Conservation (phyloP, 2,797 vertebrate species). For the Kryptopterus vitreolus region DNA sequence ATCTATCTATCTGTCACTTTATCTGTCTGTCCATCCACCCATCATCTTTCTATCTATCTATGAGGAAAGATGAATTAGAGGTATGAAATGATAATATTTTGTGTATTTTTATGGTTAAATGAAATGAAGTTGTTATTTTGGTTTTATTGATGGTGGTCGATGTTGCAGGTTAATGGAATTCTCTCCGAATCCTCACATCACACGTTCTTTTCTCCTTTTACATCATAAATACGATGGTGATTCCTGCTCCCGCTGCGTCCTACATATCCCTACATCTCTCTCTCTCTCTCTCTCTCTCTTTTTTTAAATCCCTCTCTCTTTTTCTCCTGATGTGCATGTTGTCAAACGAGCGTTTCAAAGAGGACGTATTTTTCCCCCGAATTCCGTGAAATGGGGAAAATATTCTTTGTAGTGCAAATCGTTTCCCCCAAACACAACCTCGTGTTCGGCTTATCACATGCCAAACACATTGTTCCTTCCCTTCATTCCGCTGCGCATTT, state of each 20-base stretch:
- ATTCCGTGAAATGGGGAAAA: constrained; percentile 18
- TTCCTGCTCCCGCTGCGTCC: not conserved
- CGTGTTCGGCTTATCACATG: constrained; percentile 58
- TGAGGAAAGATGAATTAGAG: too few relatives aligned
- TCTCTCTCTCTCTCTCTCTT: not conserved
- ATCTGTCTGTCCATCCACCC: too few relatives aligned
- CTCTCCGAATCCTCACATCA: too few relatives aligned
- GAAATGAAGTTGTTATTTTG: too few relatives aligned
- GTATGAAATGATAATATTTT: too few relatives aligned
- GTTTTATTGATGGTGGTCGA: too few relatives aligned
- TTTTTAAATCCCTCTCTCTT: not conserved
- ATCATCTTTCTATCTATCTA: too few relatives aligned
- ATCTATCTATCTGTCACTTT: too few relatives aligned
- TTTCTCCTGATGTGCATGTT: not conserved
- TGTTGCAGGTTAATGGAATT: too few relatives aligned
- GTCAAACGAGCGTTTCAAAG: not conserved
- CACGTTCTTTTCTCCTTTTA: too few relatives aligned
- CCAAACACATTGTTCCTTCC: constrained; percentile 63
- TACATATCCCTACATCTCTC: not conserved
- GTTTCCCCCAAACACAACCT: constrained; percentile 57
- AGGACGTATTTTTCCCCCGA: not conserved
- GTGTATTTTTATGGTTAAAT: too few relatives aligned
- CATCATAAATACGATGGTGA: not conserved
- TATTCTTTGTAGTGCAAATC: constrained; percentile 67
- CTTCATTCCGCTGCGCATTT: constrained; percentile 54